Evolutionary conservation across 1,140 invertebrate species (phyloP).

Genomic region (Pseudobourletiella spinata): DNA sequence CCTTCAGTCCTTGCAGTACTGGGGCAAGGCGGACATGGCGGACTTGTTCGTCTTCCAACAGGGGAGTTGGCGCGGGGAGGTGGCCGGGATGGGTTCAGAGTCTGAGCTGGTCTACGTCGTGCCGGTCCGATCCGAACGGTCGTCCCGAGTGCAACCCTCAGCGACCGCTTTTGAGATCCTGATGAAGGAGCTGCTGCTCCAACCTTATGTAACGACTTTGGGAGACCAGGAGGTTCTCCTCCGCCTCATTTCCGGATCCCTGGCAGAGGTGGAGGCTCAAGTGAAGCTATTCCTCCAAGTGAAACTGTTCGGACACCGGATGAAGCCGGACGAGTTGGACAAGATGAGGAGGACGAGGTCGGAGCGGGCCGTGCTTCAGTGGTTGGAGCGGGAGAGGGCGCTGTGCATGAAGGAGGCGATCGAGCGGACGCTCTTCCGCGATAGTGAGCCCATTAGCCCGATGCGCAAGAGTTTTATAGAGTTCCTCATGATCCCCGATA

Average conservation of each 20-base stretch:
- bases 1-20: slow-evolving; percentile 29
- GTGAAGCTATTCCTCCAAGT: slow-evolving; percentile 30
- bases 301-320: slow-evolving; percentile 25
- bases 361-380: slow-evolving; percentile 24
- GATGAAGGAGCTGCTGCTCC: slow-evolving; percentile 27
- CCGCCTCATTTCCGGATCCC: slow-evolving; percentile 14
- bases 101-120: slow-evolving; percentile 27
- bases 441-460: slow-evolving; percentile 29
- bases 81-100: background rate
- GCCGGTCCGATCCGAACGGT: background rate
- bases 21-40: slow-evolving; percentile 29
- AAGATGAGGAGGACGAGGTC: slow-evolving; percentile 18
- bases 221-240: slow-evolving; percentile 26
- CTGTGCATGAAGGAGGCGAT: slow-evolving; percentile 35
- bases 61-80: background rate
- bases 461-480: slow-evolving; percentile 29
- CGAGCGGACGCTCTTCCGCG: slow-evolving; percentile 22
- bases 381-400: slow-evolving; percentile 33
- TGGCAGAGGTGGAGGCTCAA: slow-evolving; percentile 27
- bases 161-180: slow-evolving; percentile 23
- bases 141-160: background rate
- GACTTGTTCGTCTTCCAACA: slow-evolving; percentile 29
- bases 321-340: slow-evolving; percentile 20
- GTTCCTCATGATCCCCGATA: slow-evolving; percentile 31
- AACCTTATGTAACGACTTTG: slow-evolving; percentile 12